These are phyloP conservation scores for Drosophila arizonae DNA, from an alignment of 1,140 invertebrate species.

Conservation along the genomic window DNA sequence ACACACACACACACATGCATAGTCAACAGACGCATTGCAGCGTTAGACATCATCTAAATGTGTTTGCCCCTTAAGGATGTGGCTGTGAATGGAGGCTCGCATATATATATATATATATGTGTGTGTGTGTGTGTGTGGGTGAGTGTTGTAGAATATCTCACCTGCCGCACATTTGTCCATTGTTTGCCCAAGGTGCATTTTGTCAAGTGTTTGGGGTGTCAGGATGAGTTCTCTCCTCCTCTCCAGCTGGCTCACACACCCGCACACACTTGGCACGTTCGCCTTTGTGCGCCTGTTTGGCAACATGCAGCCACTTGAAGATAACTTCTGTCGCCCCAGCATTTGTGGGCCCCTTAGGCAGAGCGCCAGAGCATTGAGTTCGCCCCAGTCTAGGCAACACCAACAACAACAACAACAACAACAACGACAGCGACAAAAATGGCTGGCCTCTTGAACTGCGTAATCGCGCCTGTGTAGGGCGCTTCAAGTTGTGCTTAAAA, in stretches of 20 bases:
- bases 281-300: slow-evolving; percentile 67
- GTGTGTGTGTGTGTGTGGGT: neutral
- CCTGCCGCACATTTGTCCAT: slow-evolving; percentile 44
- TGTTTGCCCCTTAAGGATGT: slow-evolving; percentile 18
- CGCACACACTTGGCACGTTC: slow-evolving; percentile 70
- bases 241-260: slow-evolving; percentile 51
- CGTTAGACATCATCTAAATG: slow-evolving; percentile 30
- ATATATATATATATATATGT: neutral
- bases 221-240: slow-evolving; percentile 41
- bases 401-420: slow-evolving; percentile 15
- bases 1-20: neutral
- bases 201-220: slow-evolving; percentile 41
- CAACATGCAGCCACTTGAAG: slow-evolving; percentile 69
- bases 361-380: neutral
- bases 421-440: slow-evolving; percentile 40
- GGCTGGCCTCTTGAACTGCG: slow-evolving; percentile 61
- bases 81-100: neutral
- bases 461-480: slow-evolving; percentile 65
- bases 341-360: slow-evolving; percentile 39
- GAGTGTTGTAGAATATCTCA: neutral
- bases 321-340: slow-evolving; percentile 65
- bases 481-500: slow-evolving; percentile 61
- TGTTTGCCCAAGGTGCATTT: slow-evolving; percentile 70
- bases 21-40: slow-evolving; percentile 35
- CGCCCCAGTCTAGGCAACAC: neutral